These are phyloP conservation scores for Melipona quadrifasciata DNA, from an alignment of 1,140 invertebrate genomes.

Conservation along the genomic window DNA sequence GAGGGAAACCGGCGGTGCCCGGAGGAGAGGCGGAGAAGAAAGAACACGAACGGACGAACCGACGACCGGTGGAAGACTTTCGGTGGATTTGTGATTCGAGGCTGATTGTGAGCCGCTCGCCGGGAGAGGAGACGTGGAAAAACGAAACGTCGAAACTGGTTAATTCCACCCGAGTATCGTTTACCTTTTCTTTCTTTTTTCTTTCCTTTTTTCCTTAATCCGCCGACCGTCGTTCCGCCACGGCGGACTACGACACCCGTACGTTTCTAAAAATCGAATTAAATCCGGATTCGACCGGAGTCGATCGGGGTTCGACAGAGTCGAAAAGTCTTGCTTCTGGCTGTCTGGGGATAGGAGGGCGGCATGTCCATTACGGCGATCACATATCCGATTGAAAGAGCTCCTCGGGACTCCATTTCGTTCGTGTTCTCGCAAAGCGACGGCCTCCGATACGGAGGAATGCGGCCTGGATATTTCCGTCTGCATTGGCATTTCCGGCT, in stretches of 20 bases:
- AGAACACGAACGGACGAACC: neutral
- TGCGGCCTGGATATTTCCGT: slow-evolving; percentile 24
- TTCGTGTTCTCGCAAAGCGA: slow-evolving; percentile 31
- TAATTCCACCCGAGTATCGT: slow-evolving; percentile 44
- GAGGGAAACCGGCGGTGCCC: slow-evolving; percentile 13
- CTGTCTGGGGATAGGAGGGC: neutral
- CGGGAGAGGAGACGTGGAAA: slow-evolving; percentile 12
- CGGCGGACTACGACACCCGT: neutral
- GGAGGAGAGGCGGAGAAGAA: slow-evolving; percentile 6
- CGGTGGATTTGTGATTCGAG: neutral
- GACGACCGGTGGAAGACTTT: slow-evolving; percentile 31
- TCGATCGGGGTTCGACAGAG: neutral
- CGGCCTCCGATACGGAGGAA: slow-evolving; percentile 32
- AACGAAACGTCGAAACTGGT: slow-evolving; percentile 55
- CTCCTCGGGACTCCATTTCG: slow-evolving; percentile 35
- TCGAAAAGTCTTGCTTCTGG: neutral
- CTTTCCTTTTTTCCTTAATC: too few species aligned
- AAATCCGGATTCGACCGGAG: slow-evolving; percentile 38
- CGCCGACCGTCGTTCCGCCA: neutral
- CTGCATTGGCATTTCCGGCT: slow-evolving; percentile 39
- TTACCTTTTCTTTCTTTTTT: too few species aligned
- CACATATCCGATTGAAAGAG: slow-evolving; percentile 22
- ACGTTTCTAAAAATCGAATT: slow-evolving; percentile 55
- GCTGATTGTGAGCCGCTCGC: slow-evolving; percentile 14
- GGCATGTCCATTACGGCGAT: slow-evolving; percentile 4